Conservation (phyloP, 92 coral and sea anemone species). For the Porites lobata region DNA sequence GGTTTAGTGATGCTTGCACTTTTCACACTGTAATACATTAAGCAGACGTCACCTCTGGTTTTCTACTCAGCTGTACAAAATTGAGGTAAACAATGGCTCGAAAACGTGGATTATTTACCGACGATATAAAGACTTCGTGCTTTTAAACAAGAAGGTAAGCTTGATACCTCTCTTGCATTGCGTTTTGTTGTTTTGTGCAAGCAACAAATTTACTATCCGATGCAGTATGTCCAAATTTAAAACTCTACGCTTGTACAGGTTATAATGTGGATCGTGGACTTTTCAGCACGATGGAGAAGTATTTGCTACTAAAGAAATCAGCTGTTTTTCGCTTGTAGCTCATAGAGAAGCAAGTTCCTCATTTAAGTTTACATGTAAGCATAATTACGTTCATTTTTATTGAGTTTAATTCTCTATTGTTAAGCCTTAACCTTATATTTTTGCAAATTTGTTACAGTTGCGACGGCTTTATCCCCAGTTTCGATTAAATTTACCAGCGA, state of each 20-base stretch:
- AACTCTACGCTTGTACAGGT: neutral
- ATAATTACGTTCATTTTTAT: neutral
- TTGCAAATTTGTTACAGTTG: constrained; percentile 57
- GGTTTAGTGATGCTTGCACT: neutral
- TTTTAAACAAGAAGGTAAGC: constrained; percentile 93
- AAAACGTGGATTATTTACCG: constrained; percentile 91
- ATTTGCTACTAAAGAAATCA: too few species aligned
- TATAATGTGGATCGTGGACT: neutral
- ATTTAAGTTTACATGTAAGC: neutral
- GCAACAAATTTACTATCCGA: neutral
- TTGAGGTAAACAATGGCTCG: constrained; percentile 86
- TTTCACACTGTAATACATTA: too few species aligned
- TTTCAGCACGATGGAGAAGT: too few species aligned
- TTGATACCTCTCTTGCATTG: neutral
- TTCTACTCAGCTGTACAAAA: constrained; percentile 82
- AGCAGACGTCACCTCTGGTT: too few species aligned
- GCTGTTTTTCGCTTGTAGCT: neutral
- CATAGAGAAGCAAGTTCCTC: neutral
- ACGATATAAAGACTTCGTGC: constrained; percentile 92
- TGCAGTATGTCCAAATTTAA: neutral
- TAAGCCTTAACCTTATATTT: too few species aligned
- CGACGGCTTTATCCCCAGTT: constrained; percentile 83
- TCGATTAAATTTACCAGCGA: constrained; percentile 89
- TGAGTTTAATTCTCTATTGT: too few species aligned
- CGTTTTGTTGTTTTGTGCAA: neutral